Conservation (phyloP, 2,113 vertebrate species). For the Gobius niger region DNA sequence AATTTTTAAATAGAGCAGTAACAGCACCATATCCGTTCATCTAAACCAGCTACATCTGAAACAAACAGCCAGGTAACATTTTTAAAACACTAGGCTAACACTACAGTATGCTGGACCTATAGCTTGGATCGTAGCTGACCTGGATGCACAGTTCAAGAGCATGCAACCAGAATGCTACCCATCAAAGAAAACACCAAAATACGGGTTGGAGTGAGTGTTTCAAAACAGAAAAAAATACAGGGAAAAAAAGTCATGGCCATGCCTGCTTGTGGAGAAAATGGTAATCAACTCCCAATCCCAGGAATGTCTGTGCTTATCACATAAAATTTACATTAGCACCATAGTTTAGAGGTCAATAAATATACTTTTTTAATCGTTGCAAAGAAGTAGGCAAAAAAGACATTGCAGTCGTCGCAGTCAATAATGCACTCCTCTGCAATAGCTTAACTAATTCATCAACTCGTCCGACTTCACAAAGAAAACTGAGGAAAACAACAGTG, state of each 20-base stretch:
- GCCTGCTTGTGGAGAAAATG: conserved; percentile 6
- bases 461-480: conserved; percentile 23
- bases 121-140: conserved; percentile 35
- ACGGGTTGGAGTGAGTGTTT: conserved; percentile 19
- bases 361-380: not conserved
- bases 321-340: conserved; percentile 21
- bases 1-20: conserved; percentile 67
- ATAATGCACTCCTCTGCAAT: conserved; percentile 14
- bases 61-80: conserved; percentile 48
- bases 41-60: conserved; percentile 57
- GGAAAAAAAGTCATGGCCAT: not conserved
- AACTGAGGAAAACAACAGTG: conserved; percentile 37
- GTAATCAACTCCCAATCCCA: not conserved
- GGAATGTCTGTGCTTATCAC: conserved; percentile 32
- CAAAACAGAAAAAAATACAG: conserved; percentile 19
- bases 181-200: conserved; percentile 33
- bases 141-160: conserved; percentile 1
- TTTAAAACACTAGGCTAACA: conserved; percentile 59
- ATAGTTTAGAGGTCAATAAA: not conserved
- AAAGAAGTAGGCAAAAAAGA: too few relatives aligned
- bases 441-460: conserved; percentile 28
- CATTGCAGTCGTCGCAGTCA: conserved; percentile 26
- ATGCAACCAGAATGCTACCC: conserved; percentile 25
- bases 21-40: conserved; percentile 45
- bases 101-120: conserved; percentile 35